These are phyloP conservation scores for Cariama cristata DNA, from an alignment of 2,113 vertebrate genomes.

Conservation along the genomic window DNA sequence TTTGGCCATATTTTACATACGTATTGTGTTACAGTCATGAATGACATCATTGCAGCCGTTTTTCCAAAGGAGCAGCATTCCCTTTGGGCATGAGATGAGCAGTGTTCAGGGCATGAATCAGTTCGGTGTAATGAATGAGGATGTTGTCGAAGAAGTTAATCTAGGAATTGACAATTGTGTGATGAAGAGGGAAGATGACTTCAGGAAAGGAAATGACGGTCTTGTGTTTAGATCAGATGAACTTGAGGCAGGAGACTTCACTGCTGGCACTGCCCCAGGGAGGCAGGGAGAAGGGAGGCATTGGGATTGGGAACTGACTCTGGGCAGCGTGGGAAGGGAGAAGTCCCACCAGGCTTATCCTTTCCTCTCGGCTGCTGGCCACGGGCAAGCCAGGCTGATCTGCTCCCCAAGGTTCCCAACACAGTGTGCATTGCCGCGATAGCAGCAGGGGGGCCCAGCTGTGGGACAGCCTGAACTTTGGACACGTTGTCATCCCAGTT, in stretches of 20 bases:
- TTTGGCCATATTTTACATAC: background rate
- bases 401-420: background rate
- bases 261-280: background rate
- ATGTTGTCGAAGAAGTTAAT: constrained; percentile 19
- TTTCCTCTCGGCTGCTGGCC: background rate
- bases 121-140: constrained; percentile 16
- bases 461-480: background rate
- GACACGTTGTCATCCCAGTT: background rate
- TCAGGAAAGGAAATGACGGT: background rate
- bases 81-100: background rate
- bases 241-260: background rate
- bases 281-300: background rate
- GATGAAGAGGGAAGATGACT: background rate
- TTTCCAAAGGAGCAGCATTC: background rate
- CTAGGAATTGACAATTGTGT: background rate
- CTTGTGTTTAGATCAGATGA: constrained; percentile 6
- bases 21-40: background rate
- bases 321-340: background rate
- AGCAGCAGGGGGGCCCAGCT: background rate
- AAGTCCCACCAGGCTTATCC: background rate
- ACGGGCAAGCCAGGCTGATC: background rate
- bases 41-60: background rate
- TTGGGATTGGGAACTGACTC: background rate
- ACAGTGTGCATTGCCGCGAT: background rate
- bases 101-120: background rate